Conservation (phyloP, 1,140 invertebrate genomes). For the Pseudoatta argentina region DNA sequence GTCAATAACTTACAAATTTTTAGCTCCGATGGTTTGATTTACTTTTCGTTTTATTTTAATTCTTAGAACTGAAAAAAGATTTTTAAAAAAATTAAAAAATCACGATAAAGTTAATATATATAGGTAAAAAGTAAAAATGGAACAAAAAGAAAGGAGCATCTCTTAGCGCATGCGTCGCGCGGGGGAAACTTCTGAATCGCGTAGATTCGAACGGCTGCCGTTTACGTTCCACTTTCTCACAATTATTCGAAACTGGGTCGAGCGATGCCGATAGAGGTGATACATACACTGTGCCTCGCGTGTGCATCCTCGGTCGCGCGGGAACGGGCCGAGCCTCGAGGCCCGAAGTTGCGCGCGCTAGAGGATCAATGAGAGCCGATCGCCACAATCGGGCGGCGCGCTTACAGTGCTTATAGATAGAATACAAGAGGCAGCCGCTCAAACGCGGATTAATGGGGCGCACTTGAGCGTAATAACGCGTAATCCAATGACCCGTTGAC, state of each 20-base stretch:
- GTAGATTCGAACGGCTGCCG: conserved; percentile 36
- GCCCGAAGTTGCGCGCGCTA: neutral
- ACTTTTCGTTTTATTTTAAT: too few relatives aligned
- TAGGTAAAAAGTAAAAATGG: too few relatives aligned
- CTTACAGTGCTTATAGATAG: conserved; percentile 18
- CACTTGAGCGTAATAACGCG: conserved; percentile 47
- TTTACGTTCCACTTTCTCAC: conserved; percentile 46
- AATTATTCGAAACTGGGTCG: conserved; percentile 56
- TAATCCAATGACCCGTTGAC: conserved; percentile 61
- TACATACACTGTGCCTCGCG: neutral
- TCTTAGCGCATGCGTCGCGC: conserved; percentile 25
- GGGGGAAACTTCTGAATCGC: conserved; percentile 13
- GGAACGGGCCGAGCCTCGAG: neutral
- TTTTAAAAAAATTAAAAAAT: too few relatives aligned
- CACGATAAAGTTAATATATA: too few relatives aligned
- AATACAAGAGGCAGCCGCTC: neutral
- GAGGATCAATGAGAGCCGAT: conserved; percentile 32
- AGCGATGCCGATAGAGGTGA: neutral
- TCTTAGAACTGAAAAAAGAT: too few relatives aligned
- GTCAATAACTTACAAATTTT: too few relatives aligned
- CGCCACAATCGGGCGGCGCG: conserved; percentile 13
- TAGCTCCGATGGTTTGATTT: neutral
- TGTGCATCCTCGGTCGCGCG: conserved; percentile 13
- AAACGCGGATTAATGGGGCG: conserved; percentile 46
- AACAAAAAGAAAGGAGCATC: neutral